Evolutionary conservation across 2,888 invertebrate genomes (phyloP).

Genomic region (Tetragonisca angustula): DNA sequence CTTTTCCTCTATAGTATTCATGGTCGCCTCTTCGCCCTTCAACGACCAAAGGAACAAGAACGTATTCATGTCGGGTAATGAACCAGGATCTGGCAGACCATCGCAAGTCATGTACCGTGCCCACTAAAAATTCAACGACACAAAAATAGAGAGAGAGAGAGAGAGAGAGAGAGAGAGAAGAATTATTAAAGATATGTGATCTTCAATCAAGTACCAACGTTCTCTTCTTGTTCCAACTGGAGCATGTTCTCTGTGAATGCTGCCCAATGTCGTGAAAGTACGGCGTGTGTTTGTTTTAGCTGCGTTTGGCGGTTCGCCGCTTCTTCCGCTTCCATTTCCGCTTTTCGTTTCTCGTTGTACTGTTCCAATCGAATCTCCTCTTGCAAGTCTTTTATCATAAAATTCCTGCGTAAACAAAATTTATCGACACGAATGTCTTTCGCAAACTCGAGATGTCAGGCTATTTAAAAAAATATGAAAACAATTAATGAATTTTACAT

Average conservation of each 20-base stretch:
- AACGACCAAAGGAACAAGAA: constrained; percentile 86
- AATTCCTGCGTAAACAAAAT: constrained; percentile 62
- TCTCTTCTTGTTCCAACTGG: constrained; percentile 69
- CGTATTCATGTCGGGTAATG: constrained; percentile 86
- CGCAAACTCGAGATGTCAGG: no score
- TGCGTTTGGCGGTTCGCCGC: constrained; percentile 73
- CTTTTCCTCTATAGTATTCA: constrained; percentile 84
- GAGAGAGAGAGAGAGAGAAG: background rate
- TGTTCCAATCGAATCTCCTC: constrained; percentile 77
- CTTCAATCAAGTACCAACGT: constrained; percentile 67
- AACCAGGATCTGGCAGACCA: constrained; percentile 86
- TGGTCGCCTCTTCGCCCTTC: constrained; percentile 82
- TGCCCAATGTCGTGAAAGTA: constrained; percentile 65
- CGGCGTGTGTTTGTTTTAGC: constrained; percentile 70
- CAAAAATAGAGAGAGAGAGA: background rate
- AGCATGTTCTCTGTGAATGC: constrained; percentile 67
- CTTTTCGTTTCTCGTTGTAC: constrained; percentile 65
- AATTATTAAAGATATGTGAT: background rate
- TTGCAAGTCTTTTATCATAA: constrained; percentile 76
- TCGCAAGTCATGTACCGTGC: constrained; percentile 86
- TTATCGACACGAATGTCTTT: no score
- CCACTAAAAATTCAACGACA: constrained; percentile 84
- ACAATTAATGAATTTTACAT: no score
- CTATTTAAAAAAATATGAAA: no score
- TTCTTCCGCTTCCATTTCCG: constrained; percentile 70